Evolutionary conservation across 1,140 invertebrate species (phyloP).

Genomic region (Bombyx mandarina): DNA sequence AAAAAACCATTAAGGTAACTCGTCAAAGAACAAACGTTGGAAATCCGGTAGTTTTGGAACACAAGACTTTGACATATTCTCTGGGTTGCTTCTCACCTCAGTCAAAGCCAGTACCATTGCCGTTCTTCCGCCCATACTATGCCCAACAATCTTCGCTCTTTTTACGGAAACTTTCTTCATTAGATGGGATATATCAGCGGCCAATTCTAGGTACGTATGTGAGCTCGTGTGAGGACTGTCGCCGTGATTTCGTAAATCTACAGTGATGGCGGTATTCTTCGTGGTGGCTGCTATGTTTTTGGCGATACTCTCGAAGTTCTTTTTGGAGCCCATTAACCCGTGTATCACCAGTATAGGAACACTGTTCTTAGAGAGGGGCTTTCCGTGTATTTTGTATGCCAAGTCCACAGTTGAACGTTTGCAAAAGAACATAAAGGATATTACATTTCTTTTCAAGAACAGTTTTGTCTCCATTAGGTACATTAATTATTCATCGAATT

Average conservation of each 20-base stretch:
- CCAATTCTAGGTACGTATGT: constrained; percentile 81
- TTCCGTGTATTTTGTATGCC: constrained; percentile 69
- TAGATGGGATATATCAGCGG: constrained; percentile 79
- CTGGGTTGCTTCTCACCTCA: constrained; percentile 51
- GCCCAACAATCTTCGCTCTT: constrained; percentile 83
- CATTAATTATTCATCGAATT: too few relatives aligned
- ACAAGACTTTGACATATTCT: too few relatives aligned
- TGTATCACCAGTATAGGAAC: constrained; percentile 85
- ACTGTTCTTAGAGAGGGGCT: constrained; percentile 12
- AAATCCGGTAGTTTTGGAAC: too few relatives aligned
- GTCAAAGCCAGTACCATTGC: constrained; percentile 86
- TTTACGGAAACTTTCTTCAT: constrained; percentile 75
- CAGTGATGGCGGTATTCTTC: constrained; percentile 67
- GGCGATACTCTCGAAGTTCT: constrained; percentile 78
- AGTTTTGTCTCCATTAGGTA: too few relatives aligned
- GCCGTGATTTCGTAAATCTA: constrained; percentile 93
- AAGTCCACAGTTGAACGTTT: constrained; percentile 66
- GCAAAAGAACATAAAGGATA: not conserved
- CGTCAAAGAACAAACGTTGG: too few relatives aligned
- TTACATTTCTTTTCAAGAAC: too few relatives aligned
- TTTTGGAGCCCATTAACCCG: constrained; percentile 89
- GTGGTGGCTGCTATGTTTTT: constrained; percentile 24
- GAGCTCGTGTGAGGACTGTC: constrained; percentile 84
- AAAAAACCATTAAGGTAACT: too few relatives aligned
- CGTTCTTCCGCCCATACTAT: constrained; percentile 93